A percentile compares a stretch with the other conserved stretches of the same genome.
Conservation (phyloP, 1,140 invertebrate species). For the Scaptomyza montana region DNA sequence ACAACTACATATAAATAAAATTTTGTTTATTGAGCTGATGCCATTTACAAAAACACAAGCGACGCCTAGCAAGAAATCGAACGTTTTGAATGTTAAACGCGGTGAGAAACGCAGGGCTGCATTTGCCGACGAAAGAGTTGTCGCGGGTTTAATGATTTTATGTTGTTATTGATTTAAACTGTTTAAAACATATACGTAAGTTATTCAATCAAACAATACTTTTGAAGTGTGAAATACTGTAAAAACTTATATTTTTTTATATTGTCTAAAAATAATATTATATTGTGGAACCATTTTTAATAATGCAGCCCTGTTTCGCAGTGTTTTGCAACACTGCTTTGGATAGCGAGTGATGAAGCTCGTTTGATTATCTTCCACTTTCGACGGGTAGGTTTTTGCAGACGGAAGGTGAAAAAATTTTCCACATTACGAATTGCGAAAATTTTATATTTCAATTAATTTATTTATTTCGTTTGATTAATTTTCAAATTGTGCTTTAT, state of each 20-base stretch:
- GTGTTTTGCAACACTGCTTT: slow-evolving; percentile 40
- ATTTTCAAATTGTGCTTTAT: slow-evolving; percentile 48
- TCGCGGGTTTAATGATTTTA: not conserved
- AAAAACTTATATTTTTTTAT: too few relatives aligned
- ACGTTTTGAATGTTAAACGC: slow-evolving; percentile 65
- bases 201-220: too few relatives aligned
- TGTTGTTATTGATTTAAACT: not conserved
- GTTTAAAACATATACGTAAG: too few relatives aligned
- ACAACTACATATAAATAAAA: slow-evolving; percentile 16
- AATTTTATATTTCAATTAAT: slow-evolving; percentile 35
- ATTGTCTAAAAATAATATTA: not conserved
- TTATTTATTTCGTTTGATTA: slow-evolving; percentile 53
- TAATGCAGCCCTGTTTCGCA: slow-evolving; percentile 12
- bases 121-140: slow-evolving; percentile 2
- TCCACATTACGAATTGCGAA: slow-evolving; percentile 74
- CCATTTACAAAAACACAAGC: slow-evolving; percentile 35
- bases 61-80: slow-evolving; percentile 35
- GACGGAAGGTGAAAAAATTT: slow-evolving; percentile 78
- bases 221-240: too few relatives aligned
- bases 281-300: slow-evolving; percentile 14
- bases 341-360: slow-evolving; percentile 42
- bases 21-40: slow-evolving; percentile 9
- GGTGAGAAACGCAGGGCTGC: slow-evolving; percentile 36
- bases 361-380: slow-evolving; percentile 72
- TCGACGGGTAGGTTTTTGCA: slow-evolving; percentile 81